A percentile compares a stretch with the other conserved stretches of the same genome.
These are phyloP conservation scores for Sternotherus odoratus DNA, from an alignment of 2,797 vertebrate genomes.

Conservation along the genomic window DNA sequence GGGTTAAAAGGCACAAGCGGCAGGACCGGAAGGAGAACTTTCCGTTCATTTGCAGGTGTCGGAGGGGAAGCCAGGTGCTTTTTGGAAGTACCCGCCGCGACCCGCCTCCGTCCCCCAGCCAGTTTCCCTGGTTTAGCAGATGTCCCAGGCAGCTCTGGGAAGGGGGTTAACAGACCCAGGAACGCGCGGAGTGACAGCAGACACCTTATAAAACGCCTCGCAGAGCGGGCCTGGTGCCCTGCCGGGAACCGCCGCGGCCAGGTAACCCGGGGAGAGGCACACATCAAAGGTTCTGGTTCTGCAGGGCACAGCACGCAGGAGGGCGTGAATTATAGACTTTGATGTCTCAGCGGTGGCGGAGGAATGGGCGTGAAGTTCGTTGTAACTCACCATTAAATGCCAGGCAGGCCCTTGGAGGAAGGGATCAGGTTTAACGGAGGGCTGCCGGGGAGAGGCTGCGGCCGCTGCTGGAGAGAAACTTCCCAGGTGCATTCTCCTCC, in stretches of 20 bases:
- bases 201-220: conserved; percentile 75
- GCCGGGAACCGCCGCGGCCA: conserved; percentile 75
- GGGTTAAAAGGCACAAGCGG: conserved; percentile 64
- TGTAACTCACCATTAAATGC: conserved; percentile 74
- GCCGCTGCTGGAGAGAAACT: neutral
- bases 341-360: conserved; percentile 70
- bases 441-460: conserved; percentile 2
- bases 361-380: conserved; percentile 72
- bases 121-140: conserved; percentile 53
- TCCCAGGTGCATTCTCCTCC: neutral
- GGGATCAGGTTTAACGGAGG: conserved; percentile 74
- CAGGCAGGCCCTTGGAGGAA: conserved; percentile 73
- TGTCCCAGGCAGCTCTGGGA: neutral
- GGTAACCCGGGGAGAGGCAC: conserved; percentile 66
- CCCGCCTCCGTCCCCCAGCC: neutral
- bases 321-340: conserved; percentile 79
- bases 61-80: conserved; percentile 69
- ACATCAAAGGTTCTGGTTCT: conserved; percentile 77
- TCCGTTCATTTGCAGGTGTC: conserved; percentile 76
- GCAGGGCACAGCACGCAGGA: conserved; percentile 73
- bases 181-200: conserved; percentile 74
- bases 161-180: conserved; percentile 65
- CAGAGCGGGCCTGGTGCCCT: conserved; percentile 72
- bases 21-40: conserved; percentile 51
- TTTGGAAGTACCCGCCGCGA: conserved; percentile 60